Percentiles rank a stretch among this genome's conserved stretches.
Conservation (phyloP, 2,113 vertebrate genomes). For the Mellivora capensis region DNA sequence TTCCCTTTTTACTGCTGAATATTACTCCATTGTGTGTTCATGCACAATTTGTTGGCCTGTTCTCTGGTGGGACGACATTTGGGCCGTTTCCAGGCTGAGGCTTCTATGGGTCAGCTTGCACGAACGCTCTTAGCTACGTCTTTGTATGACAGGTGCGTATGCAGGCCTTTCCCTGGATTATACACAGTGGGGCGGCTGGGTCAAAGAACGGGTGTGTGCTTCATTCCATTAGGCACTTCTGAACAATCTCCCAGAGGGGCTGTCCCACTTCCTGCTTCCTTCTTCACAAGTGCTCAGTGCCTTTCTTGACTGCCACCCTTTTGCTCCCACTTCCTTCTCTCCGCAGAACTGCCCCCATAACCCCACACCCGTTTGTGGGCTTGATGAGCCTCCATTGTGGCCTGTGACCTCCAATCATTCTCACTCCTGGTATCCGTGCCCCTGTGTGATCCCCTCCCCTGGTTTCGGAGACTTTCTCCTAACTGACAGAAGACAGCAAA, state of each 20-base stretch:
- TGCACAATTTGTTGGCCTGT: not conserved
- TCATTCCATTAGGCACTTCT: not conserved
- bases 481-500: not conserved
- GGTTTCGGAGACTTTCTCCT: not conserved
- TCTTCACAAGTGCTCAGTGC: not conserved
- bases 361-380: not conserved
- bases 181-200: not conserved
- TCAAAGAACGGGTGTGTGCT: not conserved
- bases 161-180: not conserved
- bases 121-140: not conserved
- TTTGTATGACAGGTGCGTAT: accelerated
- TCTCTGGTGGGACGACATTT: not conserved
- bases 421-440: not conserved
- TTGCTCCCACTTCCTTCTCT: not conserved
- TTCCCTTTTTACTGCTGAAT: not conserved
- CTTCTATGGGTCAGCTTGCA: not conserved
- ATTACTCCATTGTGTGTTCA: not conserved
- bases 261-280: not conserved
- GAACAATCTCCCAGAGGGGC: not conserved
- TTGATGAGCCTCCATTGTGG: not conserved
- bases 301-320: not conserved
- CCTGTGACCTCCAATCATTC: not conserved
- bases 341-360: not conserved
- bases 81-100: not conserved
- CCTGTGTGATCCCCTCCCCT: not conserved